Evolutionary conservation across 2,113 vertebrate genomes (phyloP), one percentile per base, ranked within the genome.

Genomic region (Noctilio leporinus): DNA sequence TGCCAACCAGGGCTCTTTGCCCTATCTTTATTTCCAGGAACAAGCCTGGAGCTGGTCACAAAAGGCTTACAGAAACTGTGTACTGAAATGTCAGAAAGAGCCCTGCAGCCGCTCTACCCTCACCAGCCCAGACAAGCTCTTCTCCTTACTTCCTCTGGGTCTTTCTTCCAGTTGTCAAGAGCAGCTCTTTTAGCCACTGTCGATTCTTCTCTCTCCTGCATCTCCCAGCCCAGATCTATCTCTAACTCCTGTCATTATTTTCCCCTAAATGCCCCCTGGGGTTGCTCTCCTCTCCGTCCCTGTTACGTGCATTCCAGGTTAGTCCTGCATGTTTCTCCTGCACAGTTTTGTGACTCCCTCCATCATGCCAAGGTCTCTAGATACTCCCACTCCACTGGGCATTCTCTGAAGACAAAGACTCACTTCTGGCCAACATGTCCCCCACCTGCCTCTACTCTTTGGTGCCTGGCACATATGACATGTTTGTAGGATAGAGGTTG

Each of bases 21-120:
- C 24, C 6, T 49, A 24, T 73, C 20, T 69, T 62, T 70, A 70
- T 88, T 85, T 80, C 28, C 12, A 80, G 40, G 15, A 92, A 92
- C 45, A 28, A 94, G 15, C 16, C 49, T 49, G 38, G n/a, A 67
- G 33, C 10, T n/a, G 35, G 51, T 22, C 22, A 76, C 10, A 72
- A 28, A 7, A n/a, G 28, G 53, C 22, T 15, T 17, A 19, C 3
- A 87, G 43, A 72, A 65, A 45, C 15, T 33, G 4, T 75, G 35
- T 5, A 65, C 0, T 2, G 53, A 88, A 76, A 75, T 24, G 15
- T 84, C 43, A 70, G 65, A 70, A 64, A 38, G 6, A 38, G 14
- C 28, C 1, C 0, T 19, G 28, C 15, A 57, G 11, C 45, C 24
- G 7, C n/a, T 0, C 6, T 5, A 1, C 1, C 19, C 17, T 8